Evolutionary conservation across 2,113 vertebrate genomes (phyloP).

Genomic region (Corynorhinus townsendii): DNA sequence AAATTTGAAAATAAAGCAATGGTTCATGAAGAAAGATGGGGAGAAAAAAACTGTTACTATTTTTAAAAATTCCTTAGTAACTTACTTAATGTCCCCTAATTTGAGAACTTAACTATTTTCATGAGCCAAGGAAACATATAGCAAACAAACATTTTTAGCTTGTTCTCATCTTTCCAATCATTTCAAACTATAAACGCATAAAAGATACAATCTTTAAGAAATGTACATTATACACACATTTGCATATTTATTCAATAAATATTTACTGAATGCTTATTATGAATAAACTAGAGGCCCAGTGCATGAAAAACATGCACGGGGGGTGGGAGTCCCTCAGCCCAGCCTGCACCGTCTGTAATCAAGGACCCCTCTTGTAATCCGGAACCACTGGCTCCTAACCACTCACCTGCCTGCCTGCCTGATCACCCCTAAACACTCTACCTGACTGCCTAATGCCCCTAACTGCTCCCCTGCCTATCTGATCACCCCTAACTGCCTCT

Average conservation of each 20-base stretch:
- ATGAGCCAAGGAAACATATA: neutral
- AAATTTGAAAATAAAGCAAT: neutral
- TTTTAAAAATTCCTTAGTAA: neutral
- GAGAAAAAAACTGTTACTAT: neutral
- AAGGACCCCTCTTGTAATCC: no score
- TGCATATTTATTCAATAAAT: neutral
- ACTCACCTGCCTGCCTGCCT: no score
- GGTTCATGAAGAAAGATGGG: neutral
- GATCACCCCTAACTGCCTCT: no score
- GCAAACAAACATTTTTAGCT: neutral
- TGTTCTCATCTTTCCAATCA: neutral
- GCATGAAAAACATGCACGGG: no score
- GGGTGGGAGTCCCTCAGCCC: no score
- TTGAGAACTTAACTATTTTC: neutral
- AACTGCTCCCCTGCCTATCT: no score
- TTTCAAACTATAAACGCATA: neutral
- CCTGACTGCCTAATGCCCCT: no score
- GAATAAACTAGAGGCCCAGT: no score
- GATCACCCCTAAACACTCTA: no score
- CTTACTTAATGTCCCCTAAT: neutral
- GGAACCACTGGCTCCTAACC: no score
- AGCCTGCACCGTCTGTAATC: no score
- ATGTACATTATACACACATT: neutral
- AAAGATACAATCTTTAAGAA: neutral
- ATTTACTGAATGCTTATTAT: neutral